These are phyloP conservation scores for Neria commutata DNA, from an alignment of 2,888 invertebrate species.

Conservation along the genomic window DNA sequence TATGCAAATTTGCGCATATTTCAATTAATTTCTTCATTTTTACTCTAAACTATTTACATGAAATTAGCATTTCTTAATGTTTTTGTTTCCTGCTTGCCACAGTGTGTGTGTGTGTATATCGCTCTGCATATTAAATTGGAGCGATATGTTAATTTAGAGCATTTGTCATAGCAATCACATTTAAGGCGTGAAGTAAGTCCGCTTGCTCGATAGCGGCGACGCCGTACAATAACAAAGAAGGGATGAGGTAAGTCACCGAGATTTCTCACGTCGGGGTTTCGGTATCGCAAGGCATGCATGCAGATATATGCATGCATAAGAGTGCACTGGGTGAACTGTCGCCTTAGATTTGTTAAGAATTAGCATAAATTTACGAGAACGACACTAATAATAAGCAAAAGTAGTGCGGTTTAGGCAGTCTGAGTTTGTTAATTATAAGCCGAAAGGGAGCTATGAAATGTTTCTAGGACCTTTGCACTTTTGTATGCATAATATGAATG, in stretches of 20 bases:
- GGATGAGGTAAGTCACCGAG: constrained; percentile 4
- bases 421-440: no score
- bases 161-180: constrained; percentile 5
- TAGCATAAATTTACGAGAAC: constrained; percentile 28
- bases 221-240: neutral
- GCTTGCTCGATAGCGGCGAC: neutral
- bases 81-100: neutral
- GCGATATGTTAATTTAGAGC: constrained; percentile 2
- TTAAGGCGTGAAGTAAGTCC: constrained; percentile 12
- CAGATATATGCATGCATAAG: no score
- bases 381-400: constrained; percentile 21
- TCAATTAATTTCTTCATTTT: constrained; percentile 5
- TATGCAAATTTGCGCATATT: neutral
- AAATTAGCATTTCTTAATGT: constrained; percentile 11
- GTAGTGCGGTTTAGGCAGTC: constrained; percentile 4
- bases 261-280: neutral
- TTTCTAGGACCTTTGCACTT: no score
- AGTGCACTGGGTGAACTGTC: constrained; percentile 12
- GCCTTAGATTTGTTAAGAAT: constrained; percentile 23
- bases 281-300: neutral
- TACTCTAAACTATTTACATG: constrained; percentile 2
- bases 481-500: no score
- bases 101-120: neutral
- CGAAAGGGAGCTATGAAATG: no score
- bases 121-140: neutral